These are phyloP conservation scores for Ricordea florida DNA, from an alignment of 92 coral and sea anemone genomes.

Conservation along the genomic window DNA sequence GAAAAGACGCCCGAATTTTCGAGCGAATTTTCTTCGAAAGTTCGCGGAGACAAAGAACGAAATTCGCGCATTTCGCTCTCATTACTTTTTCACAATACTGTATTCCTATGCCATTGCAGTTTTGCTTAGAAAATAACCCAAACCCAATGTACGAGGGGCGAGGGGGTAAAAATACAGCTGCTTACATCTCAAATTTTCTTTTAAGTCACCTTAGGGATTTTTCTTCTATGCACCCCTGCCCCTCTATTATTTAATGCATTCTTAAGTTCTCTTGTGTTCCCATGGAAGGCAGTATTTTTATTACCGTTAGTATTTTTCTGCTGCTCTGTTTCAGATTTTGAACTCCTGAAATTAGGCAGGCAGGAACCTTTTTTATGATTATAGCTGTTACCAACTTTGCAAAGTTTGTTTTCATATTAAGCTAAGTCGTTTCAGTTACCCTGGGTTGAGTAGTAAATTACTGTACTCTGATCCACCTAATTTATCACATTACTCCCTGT, in stretches of 20 bases:
- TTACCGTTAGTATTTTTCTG: constrained; percentile 20
- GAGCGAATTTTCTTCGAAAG: too few species aligned
- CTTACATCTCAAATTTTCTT: constrained; percentile 13
- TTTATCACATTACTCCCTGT: constrained; percentile 20
- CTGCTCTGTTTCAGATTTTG: constrained; percentile 33
- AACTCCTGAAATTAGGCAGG: constrained; percentile 11
- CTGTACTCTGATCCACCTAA: constrained; percentile 19
- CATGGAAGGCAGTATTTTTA: constrained; percentile 10
- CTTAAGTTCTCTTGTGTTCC: constrained; percentile 24
- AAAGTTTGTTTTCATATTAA: neutral
- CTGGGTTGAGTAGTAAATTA: constrained; percentile 29
- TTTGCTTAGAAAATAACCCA: too few species aligned
- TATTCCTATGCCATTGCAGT: too few species aligned
- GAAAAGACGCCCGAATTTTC: too few species aligned
- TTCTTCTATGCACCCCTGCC: constrained; percentile 38
- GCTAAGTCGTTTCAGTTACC: constrained; percentile 31
- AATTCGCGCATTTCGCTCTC: too few species aligned
- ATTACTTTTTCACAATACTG: too few species aligned
- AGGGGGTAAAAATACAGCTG: too few species aligned
- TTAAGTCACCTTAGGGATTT: constrained; percentile 11
- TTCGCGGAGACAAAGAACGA: too few species aligned
- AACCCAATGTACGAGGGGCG: too few species aligned
- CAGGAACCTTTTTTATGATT: constrained; percentile 25
- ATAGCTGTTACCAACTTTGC: constrained; percentile 30
- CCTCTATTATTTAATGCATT: constrained; percentile 31